Evolutionary conservation across 2,113 vertebrate species (phyloP).

Genomic region (Chamaetylas fuelleborni): DNA sequence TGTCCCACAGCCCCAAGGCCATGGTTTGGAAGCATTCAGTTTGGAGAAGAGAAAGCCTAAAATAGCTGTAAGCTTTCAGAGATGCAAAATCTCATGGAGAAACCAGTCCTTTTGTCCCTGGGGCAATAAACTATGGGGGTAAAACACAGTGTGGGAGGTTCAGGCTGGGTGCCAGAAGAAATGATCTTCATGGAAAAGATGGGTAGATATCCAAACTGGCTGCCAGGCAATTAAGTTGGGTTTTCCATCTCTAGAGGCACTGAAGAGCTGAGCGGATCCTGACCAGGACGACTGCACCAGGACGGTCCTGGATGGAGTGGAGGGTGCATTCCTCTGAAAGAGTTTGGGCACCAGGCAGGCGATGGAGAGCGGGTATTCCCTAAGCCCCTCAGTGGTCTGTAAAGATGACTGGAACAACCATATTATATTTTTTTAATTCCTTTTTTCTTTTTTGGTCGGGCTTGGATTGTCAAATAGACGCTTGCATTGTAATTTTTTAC

Average conservation of each 20-base stretch:
- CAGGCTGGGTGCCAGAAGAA: not conserved
- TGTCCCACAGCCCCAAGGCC: not conserved
- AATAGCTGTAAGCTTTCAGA: not conserved
- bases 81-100: not conserved
- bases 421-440: conserved; percentile 18
- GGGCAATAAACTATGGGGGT: not conserved
- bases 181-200: not conserved
- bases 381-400: not conserved
- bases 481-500: conserved; percentile 62
- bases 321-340: not conserved
- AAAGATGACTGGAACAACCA: not conserved
- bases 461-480: conserved; percentile 52
- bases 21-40: not conserved
- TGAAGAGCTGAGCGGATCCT: not conserved
- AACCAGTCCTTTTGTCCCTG: not conserved
- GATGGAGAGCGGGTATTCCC: rapidly evolving
- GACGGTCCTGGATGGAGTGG: not conserved
- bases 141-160: not conserved
- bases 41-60: not conserved
- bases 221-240: not conserved
- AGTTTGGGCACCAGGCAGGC: rapidly evolving
- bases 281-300: not conserved
- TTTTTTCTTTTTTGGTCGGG: not conserved
- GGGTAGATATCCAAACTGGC: not conserved
- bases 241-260: not conserved